Percentiles rank a stretch among this genome's conserved stretches.
These are phyloP conservation scores for Speoplatyrhinus poulsoni DNA, from an alignment of 2,113 vertebrate species.

Conservation along the genomic window DNA sequence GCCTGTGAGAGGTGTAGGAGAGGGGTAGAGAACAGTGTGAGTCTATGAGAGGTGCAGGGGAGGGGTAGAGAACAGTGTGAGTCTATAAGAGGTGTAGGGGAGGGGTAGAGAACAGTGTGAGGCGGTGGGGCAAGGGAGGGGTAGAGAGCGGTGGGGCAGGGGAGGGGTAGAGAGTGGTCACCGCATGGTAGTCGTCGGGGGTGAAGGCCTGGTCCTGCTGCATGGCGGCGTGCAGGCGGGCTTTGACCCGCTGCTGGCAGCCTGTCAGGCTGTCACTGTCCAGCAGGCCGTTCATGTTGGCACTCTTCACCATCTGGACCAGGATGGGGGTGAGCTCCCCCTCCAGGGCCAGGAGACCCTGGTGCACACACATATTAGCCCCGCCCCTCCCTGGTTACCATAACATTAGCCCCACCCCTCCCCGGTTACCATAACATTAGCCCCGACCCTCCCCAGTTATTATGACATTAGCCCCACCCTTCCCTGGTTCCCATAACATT, in stretches of 20 bases:
- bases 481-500: no score
- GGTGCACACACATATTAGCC: slow-evolving; percentile 25
- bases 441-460: no score
- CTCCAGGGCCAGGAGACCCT: slow-evolving; percentile 95
- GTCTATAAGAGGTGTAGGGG: no score
- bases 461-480: neutral
- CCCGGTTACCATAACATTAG: neutral
- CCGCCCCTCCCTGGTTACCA: neutral
- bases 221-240: slow-evolving; percentile 91
- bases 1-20: neutral
- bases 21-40: no score
- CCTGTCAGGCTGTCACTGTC: slow-evolving; percentile 94
- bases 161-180: slow-evolving; percentile 50
- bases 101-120: neutral
- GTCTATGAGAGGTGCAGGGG: no score
- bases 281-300: slow-evolving; percentile 98
- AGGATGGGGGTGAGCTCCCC: slow-evolving; percentile 97
- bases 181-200: slow-evolving; percentile 89
- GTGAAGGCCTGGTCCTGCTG: slow-evolving; percentile 89
- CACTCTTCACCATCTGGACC: slow-evolving; percentile 99
- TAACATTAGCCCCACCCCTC: neutral
- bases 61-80: neutral
- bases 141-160: neutral
- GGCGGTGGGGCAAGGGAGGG: no score
- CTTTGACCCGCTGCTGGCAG: slow-evolving; percentile 95